Evolutionary conservation across 2,888 invertebrate genomes (phyloP), one percentile per base, ranked within the genome.

Genomic region (Metalampra italica): DNA sequence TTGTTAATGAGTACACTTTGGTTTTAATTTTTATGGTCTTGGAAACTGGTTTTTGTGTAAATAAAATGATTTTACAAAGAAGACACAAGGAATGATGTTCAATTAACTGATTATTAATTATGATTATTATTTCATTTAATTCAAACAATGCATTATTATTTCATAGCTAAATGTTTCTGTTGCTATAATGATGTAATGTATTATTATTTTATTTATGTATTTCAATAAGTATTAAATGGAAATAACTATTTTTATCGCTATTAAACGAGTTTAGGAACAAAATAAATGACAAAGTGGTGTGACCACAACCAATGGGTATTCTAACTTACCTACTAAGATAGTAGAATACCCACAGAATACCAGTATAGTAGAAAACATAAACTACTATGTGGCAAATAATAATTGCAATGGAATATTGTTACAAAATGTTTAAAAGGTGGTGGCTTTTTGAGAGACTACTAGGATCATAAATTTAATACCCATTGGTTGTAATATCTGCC

Each of bases 161-260:
- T 48, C 47, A 47, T 55, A 59, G 47, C 46, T 66, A 56, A 54
- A 63, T 66, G 56, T 70, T 71, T 67, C 44, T 54, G 62, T 66
- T 66, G 67, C 70, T 71, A 60, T 68, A 56, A n/a, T n/a, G n/a
- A n/a, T n/a, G n/a, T 62, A 62, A 59, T 70, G 69, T 78, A 74
- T 77, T 71, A 76, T 68, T 70, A 68, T 78, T 73, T 77, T 71
- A 75, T 78, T 80, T 73, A 72, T 75, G 73, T 76, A 77, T 71
- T 74, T 64, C 68, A 66, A 60, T 77, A 76, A 75, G 72, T 77
- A 71, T 69, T 74, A 69, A 75, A 70, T 71, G 63, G 59, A 68
- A 66, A 65, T 64, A 65, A 62, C 62, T 55, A 64, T 68, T 68
- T 72, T 66, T 71, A 72, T 70, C 66, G 66, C 62, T 51, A n/a